phyloP scores from a whole-genome alignment of 2,888 invertebrate genomes.

The Pantelozetes paolii region DNA sequence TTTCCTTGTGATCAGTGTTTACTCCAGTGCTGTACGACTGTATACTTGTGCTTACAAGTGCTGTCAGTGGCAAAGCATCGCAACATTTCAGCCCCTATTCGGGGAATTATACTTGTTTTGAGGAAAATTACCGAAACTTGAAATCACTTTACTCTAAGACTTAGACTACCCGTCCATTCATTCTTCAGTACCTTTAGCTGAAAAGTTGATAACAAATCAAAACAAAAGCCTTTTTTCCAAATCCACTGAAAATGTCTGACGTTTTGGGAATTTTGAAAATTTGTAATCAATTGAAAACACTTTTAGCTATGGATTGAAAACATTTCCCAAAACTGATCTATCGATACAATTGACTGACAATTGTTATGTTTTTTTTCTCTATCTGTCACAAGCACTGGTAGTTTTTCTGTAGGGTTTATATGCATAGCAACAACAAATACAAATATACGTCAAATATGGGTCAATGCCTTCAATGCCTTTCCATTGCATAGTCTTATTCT shows the following conservation, averaged over 20 bases:
- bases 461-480: constrained; percentile 30
- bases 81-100: no score
- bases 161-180: background rate
- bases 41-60: no score
- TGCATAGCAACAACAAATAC: constrained; percentile 32
- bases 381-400: background rate
- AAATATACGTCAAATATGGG: constrained; percentile 18
- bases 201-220: background rate
- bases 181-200: background rate
- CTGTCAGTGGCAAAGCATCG: no score
- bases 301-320: background rate
- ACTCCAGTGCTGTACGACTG: no score
- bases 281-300: background rate
- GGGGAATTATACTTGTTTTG: background rate
- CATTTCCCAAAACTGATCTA: no score
- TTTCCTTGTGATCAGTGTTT: no score
- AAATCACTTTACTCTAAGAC: no score
- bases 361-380: no score
- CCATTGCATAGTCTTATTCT: constrained; percentile 7
- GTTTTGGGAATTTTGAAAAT: no score
- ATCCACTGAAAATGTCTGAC: background rate
- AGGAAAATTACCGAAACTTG: background rate
- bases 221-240: background rate
- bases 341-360: background rate
- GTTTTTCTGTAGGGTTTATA: background rate